These are phyloP conservation scores for Rattus rattus DNA, from an alignment of 2,113 vertebrate genomes.

Conservation along the genomic window DNA sequence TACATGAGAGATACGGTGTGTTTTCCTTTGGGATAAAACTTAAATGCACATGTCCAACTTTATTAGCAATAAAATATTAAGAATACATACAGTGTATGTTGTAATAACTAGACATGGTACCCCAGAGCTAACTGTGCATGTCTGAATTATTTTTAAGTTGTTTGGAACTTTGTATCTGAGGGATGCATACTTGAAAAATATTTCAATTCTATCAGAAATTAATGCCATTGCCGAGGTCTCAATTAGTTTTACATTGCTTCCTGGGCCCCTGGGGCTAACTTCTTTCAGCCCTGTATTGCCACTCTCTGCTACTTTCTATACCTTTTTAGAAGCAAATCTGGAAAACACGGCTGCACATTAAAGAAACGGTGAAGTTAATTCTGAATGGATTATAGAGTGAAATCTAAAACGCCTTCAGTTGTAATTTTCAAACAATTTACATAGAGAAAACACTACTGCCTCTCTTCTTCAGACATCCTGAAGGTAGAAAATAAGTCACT, in stretches of 20 bases:
- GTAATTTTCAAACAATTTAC: background rate
- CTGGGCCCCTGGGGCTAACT: background rate
- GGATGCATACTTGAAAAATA: background rate
- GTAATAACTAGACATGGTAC: slow-evolving; percentile 40
- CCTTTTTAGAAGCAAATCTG: slow-evolving; percentile 27
- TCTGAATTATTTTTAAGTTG: background rate
- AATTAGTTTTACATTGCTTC: slow-evolving; percentile 34
- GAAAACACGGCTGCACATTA: background rate
- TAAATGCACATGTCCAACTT: background rate
- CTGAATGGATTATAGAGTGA: background rate
- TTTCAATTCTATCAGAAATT: slow-evolving; percentile 1
- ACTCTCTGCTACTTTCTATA: background rate
- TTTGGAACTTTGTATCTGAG: slow-evolving; percentile 31
- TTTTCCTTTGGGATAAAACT: slow-evolving; percentile 41
- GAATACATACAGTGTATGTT: background rate
- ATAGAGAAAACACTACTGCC: background rate
- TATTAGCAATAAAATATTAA: slow-evolving; percentile 48
- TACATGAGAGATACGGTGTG: background rate
- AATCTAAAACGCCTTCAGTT: slow-evolving; percentile 3
- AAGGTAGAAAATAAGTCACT: background rate
- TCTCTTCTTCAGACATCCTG: slow-evolving; percentile 24
- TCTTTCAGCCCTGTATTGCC: slow-evolving; percentile 8
- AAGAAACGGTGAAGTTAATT: slow-evolving; percentile 40
- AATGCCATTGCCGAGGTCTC: background rate
- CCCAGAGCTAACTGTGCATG: background rate